Evolutionary conservation across 1,140 invertebrate species (phyloP).

Genomic region (Plodia interpunctella): DNA sequence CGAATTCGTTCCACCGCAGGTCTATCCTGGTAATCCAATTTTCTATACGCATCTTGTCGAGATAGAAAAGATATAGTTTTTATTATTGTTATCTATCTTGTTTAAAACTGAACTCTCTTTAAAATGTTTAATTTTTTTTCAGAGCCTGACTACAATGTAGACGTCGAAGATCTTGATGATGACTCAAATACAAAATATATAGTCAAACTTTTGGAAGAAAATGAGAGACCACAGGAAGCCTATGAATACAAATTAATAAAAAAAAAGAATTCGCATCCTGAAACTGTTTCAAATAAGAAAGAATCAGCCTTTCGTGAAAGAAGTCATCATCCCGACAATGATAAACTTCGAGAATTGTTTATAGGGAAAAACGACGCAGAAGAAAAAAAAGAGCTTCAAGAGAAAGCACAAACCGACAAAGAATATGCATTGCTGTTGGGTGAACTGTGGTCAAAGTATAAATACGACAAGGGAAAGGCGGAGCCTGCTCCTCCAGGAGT

Average conservation of each 20-base stretch:
- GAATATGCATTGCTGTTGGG: constrained; percentile 77
- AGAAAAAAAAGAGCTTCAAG: constrained; percentile 61
- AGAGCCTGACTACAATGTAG: constrained; percentile 61
- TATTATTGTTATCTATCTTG: too few species aligned
- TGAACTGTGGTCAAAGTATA: constrained; percentile 80
- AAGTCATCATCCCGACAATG: constrained; percentile 73
- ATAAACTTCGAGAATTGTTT: constrained; percentile 77
- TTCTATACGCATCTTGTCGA: background rate
- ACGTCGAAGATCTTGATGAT: constrained; percentile 51
- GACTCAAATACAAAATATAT: constrained; percentile 57
- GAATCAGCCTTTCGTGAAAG: constrained; percentile 77
- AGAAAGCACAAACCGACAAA: constrained; percentile 67
- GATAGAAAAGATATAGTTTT: too few species aligned
- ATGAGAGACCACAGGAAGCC: constrained; percentile 41
- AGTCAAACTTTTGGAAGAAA: constrained; percentile 52
- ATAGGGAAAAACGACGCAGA: constrained; percentile 73
- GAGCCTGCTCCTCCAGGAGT: constrained; percentile 58
- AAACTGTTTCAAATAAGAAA: constrained; percentile 34
- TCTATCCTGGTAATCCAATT: constrained; percentile 45
- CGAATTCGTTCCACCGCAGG: constrained; percentile 55
- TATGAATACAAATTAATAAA: constrained; percentile 68
- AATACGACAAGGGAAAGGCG: constrained; percentile 68
- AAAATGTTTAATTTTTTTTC: constrained; percentile 18
- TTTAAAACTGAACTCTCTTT: too few species aligned
- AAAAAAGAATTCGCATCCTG: constrained; percentile 47